A percentile compares a stretch with the other conserved stretches of the same genome.
Conservation (phyloP, 2,888 invertebrate genomes). For the Drosophila villosipedis region DNA sequence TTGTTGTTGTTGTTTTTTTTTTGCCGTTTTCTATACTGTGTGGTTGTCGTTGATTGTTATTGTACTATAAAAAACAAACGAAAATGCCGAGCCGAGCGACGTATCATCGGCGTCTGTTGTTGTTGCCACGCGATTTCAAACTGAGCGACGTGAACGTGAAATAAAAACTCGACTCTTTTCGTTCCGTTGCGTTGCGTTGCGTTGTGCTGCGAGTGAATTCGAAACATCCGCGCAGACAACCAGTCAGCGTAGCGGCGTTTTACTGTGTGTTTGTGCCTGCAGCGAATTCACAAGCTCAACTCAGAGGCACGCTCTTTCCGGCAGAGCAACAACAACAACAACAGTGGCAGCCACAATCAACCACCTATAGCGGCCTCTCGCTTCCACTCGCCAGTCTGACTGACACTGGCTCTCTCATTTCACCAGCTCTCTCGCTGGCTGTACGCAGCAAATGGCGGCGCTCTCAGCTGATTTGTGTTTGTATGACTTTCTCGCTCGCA, state of each 20-base stretch:
- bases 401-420: constrained; percentile 30
- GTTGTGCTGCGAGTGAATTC: constrained; percentile 21
- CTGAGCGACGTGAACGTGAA: constrained; percentile 41
- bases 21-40: constrained; percentile 3
- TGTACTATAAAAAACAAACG: constrained; percentile 42
- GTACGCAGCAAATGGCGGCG: constrained; percentile 70
- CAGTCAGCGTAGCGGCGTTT: constrained; percentile 71
- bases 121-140: constrained; percentile 57
- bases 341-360: constrained; percentile 21
- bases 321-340: constrained; percentile 1
- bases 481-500: constrained; percentile 61
- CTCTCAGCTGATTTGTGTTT: constrained; percentile 75
- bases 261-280: constrained; percentile 65
- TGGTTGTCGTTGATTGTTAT: constrained; percentile 20
- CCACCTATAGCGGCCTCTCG: constrained; percentile 40
- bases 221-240: constrained; percentile 63
- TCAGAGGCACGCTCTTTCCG: constrained; percentile 31
- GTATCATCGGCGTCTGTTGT: constrained; percentile 49
- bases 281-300: constrained; percentile 38
- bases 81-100: constrained; percentile 40
- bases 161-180: constrained; percentile 38
- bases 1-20: not conserved
- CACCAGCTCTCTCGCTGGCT: constrained; percentile 28
- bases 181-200: constrained; percentile 15
- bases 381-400: constrained; percentile 22